phyloP scores from a whole-genome alignment of 37 sponge, comb jelly and placozoan species.

The Aplysina aerophoba region DNA sequence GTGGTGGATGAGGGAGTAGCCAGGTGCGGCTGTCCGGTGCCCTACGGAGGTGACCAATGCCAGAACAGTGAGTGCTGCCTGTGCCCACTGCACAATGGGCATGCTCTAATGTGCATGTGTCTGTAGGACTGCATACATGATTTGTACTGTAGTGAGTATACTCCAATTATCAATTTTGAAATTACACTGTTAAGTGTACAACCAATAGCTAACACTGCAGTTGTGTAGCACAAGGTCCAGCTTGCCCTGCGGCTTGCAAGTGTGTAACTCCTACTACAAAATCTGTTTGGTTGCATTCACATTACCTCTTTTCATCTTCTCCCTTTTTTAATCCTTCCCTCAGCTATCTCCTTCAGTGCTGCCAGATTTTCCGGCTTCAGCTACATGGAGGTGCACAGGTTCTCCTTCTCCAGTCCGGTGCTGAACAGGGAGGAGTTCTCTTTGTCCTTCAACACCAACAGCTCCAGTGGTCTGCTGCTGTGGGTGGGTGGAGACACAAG shows the following conservation, averaged over 20 bases:
- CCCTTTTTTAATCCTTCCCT: neutral
- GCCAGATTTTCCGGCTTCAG: constrained; percentile 7
- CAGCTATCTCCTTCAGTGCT: neutral
- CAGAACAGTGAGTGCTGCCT: constrained; percentile 1
- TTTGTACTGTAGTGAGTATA: too few species aligned
- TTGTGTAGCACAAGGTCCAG: too few species aligned
- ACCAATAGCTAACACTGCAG: too few species aligned
- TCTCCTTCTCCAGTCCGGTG: neutral
- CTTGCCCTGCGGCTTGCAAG: too few species aligned
- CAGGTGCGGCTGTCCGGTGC: constrained; percentile 19
- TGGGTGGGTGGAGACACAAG: constrained; percentile 11
- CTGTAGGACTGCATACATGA: too few species aligned
- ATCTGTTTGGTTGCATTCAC: too few species aligned
- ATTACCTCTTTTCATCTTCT: too few species aligned
- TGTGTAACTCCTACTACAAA: too few species aligned
- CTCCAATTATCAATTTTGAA: too few species aligned
- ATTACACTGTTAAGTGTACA: too few species aligned
- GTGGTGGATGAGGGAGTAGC: constrained; percentile 2
- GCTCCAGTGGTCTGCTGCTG: constrained; percentile 2
- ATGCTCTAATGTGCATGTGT: too few species aligned
- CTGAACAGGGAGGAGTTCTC: constrained; percentile 5
- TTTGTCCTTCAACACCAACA: neutral
- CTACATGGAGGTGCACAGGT: constrained; percentile 23
- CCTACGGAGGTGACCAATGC: constrained; percentile 3
- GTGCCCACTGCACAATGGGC: neutral